phyloP scores from a whole-genome alignment of 2,113 vertebrate genomes.

The Seriola quinqueradiata region DNA sequence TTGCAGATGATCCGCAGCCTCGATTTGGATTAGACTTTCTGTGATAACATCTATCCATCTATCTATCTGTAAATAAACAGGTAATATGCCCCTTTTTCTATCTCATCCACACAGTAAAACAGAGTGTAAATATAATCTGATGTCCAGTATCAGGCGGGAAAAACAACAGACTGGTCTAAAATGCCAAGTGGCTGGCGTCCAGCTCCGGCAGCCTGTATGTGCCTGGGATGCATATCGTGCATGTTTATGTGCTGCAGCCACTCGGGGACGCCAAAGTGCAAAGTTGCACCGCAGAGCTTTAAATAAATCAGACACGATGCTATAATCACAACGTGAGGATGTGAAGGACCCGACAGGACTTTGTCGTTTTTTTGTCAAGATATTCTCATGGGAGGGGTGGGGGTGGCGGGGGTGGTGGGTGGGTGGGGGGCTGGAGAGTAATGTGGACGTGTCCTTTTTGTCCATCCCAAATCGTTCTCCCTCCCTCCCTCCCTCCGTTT shows the following conservation, averaged over 20 bases:
- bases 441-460: slow-evolving; percentile 71
- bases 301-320: slow-evolving; percentile 69
- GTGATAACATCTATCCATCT: too few species aligned
- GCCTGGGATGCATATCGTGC: not conserved
- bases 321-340: slow-evolving; percentile 75
- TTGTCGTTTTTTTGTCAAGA: slow-evolving; percentile 70
- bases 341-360: slow-evolving; percentile 63
- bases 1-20: not conserved
- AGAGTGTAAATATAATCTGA: not conserved
- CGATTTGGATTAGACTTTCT: not conserved
- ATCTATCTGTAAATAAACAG: not conserved
- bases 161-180: not conserved
- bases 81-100: not conserved
- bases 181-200: not conserved
- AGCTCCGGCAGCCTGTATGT: slow-evolving; percentile 24
- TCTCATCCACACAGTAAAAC: not conserved
- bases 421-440: slow-evolving; percentile 64
- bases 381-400: slow-evolving; percentile 64
- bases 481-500: slow-evolving; percentile 9
- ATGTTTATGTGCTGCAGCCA: slow-evolving; percentile 41
- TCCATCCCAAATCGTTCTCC: slow-evolving; percentile 71
- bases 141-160: not conserved
- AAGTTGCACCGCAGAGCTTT: slow-evolving; percentile 35
- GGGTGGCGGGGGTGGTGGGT: too few species aligned
- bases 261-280: slow-evolving; percentile 66